phyloP scores from a whole-genome alignment of 1,140 invertebrate genomes.

The Drosophila nigromelanica region DNA sequence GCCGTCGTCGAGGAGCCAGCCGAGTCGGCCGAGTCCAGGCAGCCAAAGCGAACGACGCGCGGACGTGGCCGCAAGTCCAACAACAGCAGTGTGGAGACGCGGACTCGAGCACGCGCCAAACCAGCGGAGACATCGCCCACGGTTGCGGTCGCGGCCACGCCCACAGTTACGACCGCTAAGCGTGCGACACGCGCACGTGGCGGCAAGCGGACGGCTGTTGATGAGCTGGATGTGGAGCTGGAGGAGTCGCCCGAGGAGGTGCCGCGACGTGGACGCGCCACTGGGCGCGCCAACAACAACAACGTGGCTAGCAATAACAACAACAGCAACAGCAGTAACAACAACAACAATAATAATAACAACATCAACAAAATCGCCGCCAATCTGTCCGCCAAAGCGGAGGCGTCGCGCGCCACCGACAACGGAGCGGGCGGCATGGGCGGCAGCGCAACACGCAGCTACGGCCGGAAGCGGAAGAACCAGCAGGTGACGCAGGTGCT shows the following conservation, averaged over 20 bases:
- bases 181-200: conserved; percentile 61
- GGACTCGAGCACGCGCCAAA: conserved; percentile 50
- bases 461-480: conserved; percentile 79
- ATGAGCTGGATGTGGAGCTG: conserved; percentile 36
- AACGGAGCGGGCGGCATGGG: conserved; percentile 8
- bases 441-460: conserved; percentile 54
- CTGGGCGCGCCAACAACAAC: conserved; percentile 65
- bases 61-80: conserved; percentile 52
- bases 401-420: conserved; percentile 56
- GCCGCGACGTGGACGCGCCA: conserved; percentile 59
- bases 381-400: conserved; percentile 73
- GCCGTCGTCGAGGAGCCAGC: not conserved
- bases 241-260: conserved; percentile 26
- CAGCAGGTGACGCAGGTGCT: conserved; percentile 70
- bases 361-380: conserved; percentile 81
- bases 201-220: conserved; percentile 5
- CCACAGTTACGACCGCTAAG: conserved; percentile 25
- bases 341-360: conserved; percentile 70
- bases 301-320: conserved; percentile 66
- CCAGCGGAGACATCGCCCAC: conserved; percentile 27
- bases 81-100: conserved; percentile 32
- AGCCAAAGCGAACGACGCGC: conserved; percentile 51
- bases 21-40: conserved; percentile 7
- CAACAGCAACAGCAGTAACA: conserved; percentile 66
- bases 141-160: not conserved